phyloP scores from a whole-genome alignment of 2,888 invertebrate species.

The Andrena marginata region DNA sequence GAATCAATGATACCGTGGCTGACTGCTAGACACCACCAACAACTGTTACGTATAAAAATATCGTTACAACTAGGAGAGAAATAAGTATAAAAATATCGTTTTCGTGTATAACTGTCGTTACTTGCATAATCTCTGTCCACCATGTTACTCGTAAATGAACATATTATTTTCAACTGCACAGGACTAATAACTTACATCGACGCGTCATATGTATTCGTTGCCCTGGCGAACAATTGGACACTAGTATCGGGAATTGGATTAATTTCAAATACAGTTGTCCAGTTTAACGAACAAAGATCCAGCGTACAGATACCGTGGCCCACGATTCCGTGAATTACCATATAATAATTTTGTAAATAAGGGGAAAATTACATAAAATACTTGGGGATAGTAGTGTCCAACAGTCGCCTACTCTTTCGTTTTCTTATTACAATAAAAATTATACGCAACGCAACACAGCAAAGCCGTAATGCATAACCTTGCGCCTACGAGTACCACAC shows the following conservation, averaged over 20 bases:
- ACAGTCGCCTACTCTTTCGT: constrained; percentile 38
- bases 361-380: background rate
- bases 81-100: constrained; percentile 62
- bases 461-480: constrained; percentile 61
- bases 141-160: constrained; percentile 56
- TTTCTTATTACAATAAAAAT: constrained; percentile 53
- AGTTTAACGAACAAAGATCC: background rate
- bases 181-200: constrained; percentile 58
- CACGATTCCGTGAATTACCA: background rate
- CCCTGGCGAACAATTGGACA: constrained; percentile 56
- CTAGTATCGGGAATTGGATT: constrained; percentile 50
- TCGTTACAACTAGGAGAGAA: constrained; percentile 59
- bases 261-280: background rate
- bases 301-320: no score
- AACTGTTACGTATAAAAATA: constrained; percentile 61
- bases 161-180: constrained; percentile 63
- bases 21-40: constrained; percentile 33
- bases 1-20: constrained; percentile 43
- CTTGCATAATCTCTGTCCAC: constrained; percentile 62
- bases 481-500: constrained; percentile 52
- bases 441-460: constrained; percentile 60
- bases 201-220: constrained; percentile 58
- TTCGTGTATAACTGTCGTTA: constrained; percentile 31
- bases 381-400: constrained; percentile 61
- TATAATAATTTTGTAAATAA: background rate